phyloP scores from a whole-genome alignment of 2,888 invertebrate species.

The Nasonovia ribisnigri region DNA sequence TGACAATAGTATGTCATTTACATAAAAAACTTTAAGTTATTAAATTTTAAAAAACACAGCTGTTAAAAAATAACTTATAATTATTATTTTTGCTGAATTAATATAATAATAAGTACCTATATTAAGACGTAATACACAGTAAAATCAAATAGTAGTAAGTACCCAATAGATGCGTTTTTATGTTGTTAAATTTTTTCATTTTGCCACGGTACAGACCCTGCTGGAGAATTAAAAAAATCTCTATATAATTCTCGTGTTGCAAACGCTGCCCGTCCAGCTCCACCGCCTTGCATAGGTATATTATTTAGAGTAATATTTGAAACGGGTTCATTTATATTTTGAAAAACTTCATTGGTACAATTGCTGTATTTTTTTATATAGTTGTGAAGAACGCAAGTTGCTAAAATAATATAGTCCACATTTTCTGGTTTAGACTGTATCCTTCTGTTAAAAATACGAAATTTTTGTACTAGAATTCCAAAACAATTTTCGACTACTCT shows the following conservation, averaged over 20 bases:
- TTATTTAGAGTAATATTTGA: conserved; percentile 11
- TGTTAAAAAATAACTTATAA: conserved; percentile 23
- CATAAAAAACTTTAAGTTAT: conserved; percentile 1
- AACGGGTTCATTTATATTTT: conserved; percentile 9
- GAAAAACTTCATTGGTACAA: neutral
- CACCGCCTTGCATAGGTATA: conserved; percentile 6
- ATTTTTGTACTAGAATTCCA: conserved; percentile 4
- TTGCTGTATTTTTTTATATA: conserved; percentile 10
- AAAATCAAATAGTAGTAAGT: conserved; percentile 14
- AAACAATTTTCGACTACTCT: conserved; percentile 8
- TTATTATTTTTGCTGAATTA: conserved; percentile 22
- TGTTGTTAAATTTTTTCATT: conserved; percentile 17
- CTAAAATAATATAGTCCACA: neutral
- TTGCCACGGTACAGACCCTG: conserved; percentile 14
- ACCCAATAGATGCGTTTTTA: neutral
- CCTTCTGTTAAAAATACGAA: neutral
- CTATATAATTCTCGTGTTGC: neutral
- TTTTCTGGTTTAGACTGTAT: conserved; percentile 16
- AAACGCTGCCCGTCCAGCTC: neutral
- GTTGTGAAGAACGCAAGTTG: neutral
- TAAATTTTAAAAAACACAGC: conserved; percentile 18
- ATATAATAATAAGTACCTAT: conserved; percentile 14
- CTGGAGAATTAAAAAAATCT: neutral
- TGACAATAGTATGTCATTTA: conserved; percentile 27
- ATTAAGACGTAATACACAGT: conserved; percentile 7